phyloP scores from a whole-genome alignment of 2,113 vertebrate genomes.

The Casuarius casuarius region DNA sequence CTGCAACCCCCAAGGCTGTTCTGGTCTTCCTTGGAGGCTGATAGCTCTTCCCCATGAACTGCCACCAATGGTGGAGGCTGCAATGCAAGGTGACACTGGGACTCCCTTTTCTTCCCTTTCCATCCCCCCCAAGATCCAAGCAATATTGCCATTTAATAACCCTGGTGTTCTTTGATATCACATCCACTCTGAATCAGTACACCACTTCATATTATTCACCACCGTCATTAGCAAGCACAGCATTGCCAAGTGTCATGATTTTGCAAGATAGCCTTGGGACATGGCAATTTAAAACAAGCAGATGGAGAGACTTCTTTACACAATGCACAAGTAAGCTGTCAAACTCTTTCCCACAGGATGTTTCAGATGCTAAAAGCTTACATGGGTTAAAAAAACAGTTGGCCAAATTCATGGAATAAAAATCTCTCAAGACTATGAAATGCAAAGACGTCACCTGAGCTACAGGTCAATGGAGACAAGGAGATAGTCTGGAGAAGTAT shows the following conservation, averaged over 20 bases:
- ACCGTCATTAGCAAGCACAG: not conserved
- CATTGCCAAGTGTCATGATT: not conserved
- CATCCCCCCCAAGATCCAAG: not conserved
- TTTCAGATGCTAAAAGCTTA: not conserved
- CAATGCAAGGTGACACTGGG: not conserved
- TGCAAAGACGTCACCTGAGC: not conserved
- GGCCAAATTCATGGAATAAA: not conserved
- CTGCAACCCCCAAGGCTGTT: not conserved
- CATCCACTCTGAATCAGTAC: not conserved
- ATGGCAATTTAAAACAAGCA: not conserved
- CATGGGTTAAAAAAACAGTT: not conserved
- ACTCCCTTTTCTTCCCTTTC: not conserved
- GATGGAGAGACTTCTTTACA: not conserved
- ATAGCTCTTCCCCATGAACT: not conserved
- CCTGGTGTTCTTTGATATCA: not conserved
- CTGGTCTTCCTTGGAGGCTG: not conserved
- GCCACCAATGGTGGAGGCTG: not conserved
- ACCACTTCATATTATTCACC: not conserved
- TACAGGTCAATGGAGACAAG: not conserved
- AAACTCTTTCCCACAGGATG: not conserved
- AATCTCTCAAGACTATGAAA: not conserved
- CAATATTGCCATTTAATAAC: not conserved
- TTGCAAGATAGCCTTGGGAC: not conserved
- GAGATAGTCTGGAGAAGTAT: not conserved
- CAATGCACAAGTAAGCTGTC: rapidly evolving